Percentiles rank a stretch among this genome's conserved stretches.
Conservation (phyloP, 64 coral and sea anemone genomes). For the Acropora yongei region DNA sequence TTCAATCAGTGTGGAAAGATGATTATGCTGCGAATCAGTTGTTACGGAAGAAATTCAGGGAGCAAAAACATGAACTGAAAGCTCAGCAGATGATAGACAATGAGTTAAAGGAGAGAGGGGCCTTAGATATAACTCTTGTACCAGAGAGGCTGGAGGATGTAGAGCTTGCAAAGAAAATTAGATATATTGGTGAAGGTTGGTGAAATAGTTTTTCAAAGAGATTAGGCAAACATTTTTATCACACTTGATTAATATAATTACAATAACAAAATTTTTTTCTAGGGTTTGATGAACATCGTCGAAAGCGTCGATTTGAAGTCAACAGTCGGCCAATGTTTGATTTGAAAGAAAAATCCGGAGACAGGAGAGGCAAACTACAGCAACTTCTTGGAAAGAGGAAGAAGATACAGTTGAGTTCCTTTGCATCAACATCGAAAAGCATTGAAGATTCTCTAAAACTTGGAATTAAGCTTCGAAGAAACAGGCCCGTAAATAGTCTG, state of each 20-base stretch:
- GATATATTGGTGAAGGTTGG: conserved; percentile 76
- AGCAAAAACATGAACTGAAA: conserved; percentile 84
- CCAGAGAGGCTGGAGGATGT: conserved; percentile 84
- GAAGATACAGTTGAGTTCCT: background rate
- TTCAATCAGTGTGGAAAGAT: conserved; percentile 94
- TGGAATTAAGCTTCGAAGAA: conserved; percentile 30
- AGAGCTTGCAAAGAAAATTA: conserved; percentile 78
- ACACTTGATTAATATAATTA: too few relatives aligned
- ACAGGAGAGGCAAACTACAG: conserved; percentile 9
- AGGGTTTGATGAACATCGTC: conserved; percentile 46
- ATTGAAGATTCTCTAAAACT: background rate
- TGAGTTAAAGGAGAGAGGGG: conserved; percentile 72
- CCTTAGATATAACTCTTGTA: conserved; percentile 70
- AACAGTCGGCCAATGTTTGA: conserved; percentile 30
- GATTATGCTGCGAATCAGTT: conserved; percentile 96
- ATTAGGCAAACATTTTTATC: too few relatives aligned
- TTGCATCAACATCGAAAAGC: background rate
- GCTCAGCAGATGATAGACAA: conserved; percentile 67
- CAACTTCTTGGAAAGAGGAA: conserved; percentile 30
- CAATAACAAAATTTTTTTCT: background rate
- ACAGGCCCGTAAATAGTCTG: background rate
- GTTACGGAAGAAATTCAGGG: conserved; percentile 93
- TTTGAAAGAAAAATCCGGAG: conserved; percentile 6
- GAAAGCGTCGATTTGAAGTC: conserved; percentile 25
- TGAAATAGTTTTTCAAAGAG: too few relatives aligned